phyloP scores from a whole-genome alignment of 1,140 invertebrate genomes.

The Heliconius melpomene region DNA sequence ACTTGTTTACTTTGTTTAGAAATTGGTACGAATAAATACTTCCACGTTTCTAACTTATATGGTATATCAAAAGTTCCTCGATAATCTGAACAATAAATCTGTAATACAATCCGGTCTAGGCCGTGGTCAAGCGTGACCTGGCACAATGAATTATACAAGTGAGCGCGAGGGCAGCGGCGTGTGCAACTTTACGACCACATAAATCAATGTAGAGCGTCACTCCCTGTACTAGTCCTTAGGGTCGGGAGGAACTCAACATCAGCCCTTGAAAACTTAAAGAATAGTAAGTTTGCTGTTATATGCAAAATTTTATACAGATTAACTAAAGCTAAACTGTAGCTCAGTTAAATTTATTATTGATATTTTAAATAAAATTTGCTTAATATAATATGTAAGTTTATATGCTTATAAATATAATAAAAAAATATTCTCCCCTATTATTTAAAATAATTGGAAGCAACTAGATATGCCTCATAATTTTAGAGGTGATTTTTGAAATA shows the following conservation, averaged over 20 bases:
- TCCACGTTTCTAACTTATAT: slow-evolving; percentile 11
- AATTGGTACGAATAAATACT: slow-evolving; percentile 18
- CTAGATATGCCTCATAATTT: too few relatives aligned
- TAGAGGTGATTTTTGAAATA: too few relatives aligned
- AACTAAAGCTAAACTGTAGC: too few relatives aligned
- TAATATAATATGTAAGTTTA: too few relatives aligned
- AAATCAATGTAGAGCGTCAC: slow-evolving; percentile 67
- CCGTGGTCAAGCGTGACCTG: slow-evolving; percentile 64
- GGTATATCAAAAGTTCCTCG: slow-evolving; percentile 31
- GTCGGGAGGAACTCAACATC: slow-evolving; percentile 28
- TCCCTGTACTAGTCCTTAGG: slow-evolving; percentile 47
- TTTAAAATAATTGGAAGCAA: too few relatives aligned
- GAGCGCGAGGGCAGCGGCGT: slow-evolving; percentile 72
- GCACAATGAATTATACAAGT: slow-evolving; percentile 77
- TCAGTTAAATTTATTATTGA: too few relatives aligned
- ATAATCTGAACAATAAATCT: slow-evolving; percentile 55
- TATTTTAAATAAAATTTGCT: too few relatives aligned
- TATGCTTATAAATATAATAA: too few relatives aligned
- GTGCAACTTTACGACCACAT: slow-evolving; percentile 73
- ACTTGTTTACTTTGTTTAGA: slow-evolving; percentile 11
- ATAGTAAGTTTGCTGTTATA: not conserved
- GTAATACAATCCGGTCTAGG: slow-evolving; percentile 62
- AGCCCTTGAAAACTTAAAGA: not conserved
- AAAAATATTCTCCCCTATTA: too few relatives aligned
- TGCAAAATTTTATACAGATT: not conserved